Percentiles rank a stretch among this genome's conserved stretches.
These are phyloP conservation scores for Mylabris sibirica DNA, from an alignment of 2,888 invertebrate genomes.

Conservation along the genomic window DNA sequence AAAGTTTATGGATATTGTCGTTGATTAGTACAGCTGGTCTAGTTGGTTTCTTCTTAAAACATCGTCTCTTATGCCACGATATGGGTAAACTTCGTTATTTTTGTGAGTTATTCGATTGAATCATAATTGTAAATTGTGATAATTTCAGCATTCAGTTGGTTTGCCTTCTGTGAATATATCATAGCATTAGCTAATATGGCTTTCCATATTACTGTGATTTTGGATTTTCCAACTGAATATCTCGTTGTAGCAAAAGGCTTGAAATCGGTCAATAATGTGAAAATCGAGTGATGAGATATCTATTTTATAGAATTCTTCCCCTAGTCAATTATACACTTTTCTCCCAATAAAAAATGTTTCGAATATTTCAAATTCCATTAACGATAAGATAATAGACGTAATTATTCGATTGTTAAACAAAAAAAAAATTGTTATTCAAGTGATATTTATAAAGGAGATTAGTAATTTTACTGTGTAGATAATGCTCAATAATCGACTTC, in stretches of 20 bases:
- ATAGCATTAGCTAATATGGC: constrained; percentile 93
- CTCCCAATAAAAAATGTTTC: background rate
- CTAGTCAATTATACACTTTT: constrained; percentile 27
- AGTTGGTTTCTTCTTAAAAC: constrained; percentile 86
- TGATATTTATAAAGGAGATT: constrained; percentile 15
- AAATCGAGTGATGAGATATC: constrained; percentile 39
- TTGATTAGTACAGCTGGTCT: constrained; percentile 82
- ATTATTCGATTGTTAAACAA: background rate
- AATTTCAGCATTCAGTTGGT: constrained; percentile 88
- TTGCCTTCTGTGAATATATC: constrained; percentile 91
- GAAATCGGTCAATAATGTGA: constrained; percentile 36
- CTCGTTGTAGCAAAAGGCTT: constrained; percentile 73
- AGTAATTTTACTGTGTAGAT: background rate
- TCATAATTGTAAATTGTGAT: background rate
- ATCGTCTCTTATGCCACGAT: constrained; percentile 87
- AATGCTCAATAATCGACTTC: background rate
- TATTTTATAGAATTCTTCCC: constrained; percentile 7
- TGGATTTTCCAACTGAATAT: constrained; percentile 85
- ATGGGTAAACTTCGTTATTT: constrained; percentile 82
- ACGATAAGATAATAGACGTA: background rate
- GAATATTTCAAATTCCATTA: background rate
- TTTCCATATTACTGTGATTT: constrained; percentile 86
- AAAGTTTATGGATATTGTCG: constrained; percentile 77
- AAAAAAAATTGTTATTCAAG: background rate
- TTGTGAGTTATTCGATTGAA: background rate